phyloP scores from a whole-genome alignment of 2,113 vertebrate species.

The Cochlearius cochlearius region DNA sequence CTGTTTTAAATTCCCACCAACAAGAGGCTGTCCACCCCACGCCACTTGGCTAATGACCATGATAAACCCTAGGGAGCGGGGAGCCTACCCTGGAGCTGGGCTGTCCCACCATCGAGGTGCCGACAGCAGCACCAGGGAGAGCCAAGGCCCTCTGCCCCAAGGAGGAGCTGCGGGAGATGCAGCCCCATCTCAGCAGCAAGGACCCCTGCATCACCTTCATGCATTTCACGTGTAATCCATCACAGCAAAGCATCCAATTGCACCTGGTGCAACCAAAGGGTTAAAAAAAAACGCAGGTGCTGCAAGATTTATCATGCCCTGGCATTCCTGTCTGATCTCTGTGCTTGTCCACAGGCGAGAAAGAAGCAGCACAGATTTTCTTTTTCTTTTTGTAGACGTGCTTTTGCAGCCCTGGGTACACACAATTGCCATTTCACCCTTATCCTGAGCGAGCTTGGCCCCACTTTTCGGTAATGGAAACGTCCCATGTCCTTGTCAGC shows the following conservation, averaged over 20 bases:
- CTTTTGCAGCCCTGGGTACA: neutral
- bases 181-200: fast-evolving
- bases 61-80: fast-evolving
- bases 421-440: neutral
- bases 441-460: neutral
- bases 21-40: fast-evolving
- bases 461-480: neutral
- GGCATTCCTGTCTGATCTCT: neutral
- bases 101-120: neutral
- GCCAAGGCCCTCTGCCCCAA: fast-evolving
- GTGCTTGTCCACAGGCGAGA: neutral
- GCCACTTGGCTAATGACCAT: neutral
- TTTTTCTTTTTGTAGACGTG: neutral
- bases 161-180: neutral
- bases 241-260: neutral
- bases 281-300: neutral
- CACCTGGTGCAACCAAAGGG: neutral
- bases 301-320: neutral
- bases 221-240: neutral
- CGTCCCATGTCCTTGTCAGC: fast-evolving
- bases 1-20: neutral
- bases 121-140: neutral
- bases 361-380: neutral
- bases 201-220: neutral
- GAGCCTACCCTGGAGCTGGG: neutral